phyloP scores from a whole-genome alignment of 2,113 vertebrate genomes.

The Hemiprocne comata region DNA sequence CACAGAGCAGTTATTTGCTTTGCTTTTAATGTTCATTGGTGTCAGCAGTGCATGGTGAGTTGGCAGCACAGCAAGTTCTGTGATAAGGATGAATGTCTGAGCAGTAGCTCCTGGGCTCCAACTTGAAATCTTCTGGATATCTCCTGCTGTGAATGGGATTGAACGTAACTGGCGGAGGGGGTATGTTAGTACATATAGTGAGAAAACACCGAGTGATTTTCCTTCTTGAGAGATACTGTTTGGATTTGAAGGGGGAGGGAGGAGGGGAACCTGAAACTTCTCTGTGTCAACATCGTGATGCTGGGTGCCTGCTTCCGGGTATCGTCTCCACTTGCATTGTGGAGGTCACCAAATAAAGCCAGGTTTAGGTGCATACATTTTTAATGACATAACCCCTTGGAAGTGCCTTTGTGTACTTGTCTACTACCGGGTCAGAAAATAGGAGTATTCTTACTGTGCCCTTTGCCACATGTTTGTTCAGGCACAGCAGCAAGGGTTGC shows the following conservation, averaged over 20 bases:
- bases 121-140: neutral
- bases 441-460: neutral
- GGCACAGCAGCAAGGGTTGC: neutral
- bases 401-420: neutral
- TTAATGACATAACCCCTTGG: neutral
- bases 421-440: neutral
- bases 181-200: neutral
- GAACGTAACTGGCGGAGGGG: neutral
- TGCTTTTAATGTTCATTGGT: neutral
- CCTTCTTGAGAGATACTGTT: neutral
- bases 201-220: neutral
- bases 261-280: neutral
- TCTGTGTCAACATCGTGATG: fast-evolving
- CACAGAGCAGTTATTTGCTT: neutral
- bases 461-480: neutral
- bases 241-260: neutral
- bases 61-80: constrained; percentile 9
- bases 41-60: neutral
- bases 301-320: neutral
- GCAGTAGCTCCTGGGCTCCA: neutral
- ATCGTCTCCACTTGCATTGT: neutral
- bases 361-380: neutral
- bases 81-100: neutral
- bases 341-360: neutral
- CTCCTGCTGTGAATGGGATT: neutral